A percentile compares a stretch with the other conserved stretches of the same genome.
Conservation (phyloP, 2,888 invertebrate genomes). For the Phaonia tiefii region DNA sequence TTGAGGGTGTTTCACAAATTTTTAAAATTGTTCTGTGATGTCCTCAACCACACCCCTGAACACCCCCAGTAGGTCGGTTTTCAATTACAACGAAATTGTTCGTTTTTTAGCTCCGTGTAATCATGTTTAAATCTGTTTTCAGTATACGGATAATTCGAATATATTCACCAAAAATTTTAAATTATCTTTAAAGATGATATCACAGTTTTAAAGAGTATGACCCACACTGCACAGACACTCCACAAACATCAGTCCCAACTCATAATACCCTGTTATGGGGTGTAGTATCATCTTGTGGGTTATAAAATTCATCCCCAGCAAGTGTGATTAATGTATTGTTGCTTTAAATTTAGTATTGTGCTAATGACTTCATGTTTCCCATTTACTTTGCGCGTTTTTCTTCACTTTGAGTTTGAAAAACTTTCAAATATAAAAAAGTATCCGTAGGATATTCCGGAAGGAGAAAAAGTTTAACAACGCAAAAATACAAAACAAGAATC, state of each 20-base stretch:
- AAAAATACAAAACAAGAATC: slow-evolving; percentile 24
- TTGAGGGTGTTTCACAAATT: too few relatives aligned
- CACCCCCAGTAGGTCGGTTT: too few relatives aligned
- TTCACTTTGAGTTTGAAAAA: background rate
- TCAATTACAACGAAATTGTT: too few relatives aligned
- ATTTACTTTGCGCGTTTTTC: slow-evolving; percentile 1
- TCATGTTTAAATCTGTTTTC: too few relatives aligned
- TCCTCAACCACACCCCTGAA: too few relatives aligned
- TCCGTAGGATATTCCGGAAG: slow-evolving; percentile 14
- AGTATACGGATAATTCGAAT: too few relatives aligned
- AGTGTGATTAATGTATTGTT: slow-evolving; percentile 50
- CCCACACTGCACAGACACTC: too few relatives aligned
- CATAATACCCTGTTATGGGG: background rate
- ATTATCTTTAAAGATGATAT: too few relatives aligned
- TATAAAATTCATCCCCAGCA: slow-evolving; percentile 9
- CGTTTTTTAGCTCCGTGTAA: too few relatives aligned
- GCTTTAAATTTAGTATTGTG: slow-evolving; percentile 48
- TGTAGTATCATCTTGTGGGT: background rate
- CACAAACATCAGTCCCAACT: background rate
- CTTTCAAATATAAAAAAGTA: slow-evolving; percentile 24
- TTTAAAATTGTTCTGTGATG: too few relatives aligned
- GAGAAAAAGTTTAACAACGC: background rate
- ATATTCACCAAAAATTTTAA: too few relatives aligned
- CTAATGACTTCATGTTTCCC: slow-evolving; percentile 50
- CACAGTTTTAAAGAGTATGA: too few relatives aligned